Evolutionary conservation across 2,888 invertebrate species (phyloP).

Genomic region (Tigriopus californicus): DNA sequence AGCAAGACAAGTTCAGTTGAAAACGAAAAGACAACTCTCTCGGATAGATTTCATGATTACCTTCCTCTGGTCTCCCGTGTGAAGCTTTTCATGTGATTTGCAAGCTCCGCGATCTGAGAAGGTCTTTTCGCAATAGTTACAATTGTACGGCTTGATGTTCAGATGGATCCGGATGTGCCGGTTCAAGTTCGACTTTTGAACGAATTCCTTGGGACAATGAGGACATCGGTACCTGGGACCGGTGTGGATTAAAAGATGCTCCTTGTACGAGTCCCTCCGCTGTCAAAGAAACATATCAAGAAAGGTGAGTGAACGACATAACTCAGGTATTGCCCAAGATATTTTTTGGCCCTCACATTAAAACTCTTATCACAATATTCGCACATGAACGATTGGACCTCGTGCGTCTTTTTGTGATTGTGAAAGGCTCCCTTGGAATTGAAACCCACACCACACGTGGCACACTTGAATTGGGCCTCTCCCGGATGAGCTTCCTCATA

Average conservation of each 20-base stretch:
- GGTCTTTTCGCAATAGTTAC: constrained; percentile 34
- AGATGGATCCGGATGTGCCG: constrained; percentile 22
- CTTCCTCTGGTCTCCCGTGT: constrained; percentile 20
- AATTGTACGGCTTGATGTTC: constrained; percentile 36
- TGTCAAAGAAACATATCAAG: too few relatives aligned
- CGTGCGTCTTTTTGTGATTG: constrained; percentile 1
- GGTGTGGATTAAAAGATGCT: constrained; percentile 38
- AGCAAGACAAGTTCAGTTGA: too few relatives aligned
- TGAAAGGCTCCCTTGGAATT: background rate
- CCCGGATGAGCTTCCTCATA: too few relatives aligned
- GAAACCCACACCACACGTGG: background rate
- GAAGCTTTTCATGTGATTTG: constrained; percentile 35
- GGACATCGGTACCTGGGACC: constrained; percentile 40
- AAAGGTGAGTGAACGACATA: too few relatives aligned
- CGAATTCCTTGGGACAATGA: constrained; percentile 39
- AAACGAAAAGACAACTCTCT: too few relatives aligned
- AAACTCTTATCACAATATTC: too few relatives aligned
- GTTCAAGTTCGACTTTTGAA: constrained; percentile 30
- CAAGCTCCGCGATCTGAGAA: constrained; percentile 41
- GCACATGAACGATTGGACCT: too few relatives aligned
- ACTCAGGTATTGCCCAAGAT: too few relatives aligned
- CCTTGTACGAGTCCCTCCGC: constrained; percentile 38
- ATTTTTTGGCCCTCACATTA: too few relatives aligned
- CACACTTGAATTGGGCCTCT: background rate
- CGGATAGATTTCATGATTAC: too few relatives aligned